phyloP scores from a whole-genome alignment of 2,888 invertebrate genomes.

The Nematopogon swammerdamellus region DNA sequence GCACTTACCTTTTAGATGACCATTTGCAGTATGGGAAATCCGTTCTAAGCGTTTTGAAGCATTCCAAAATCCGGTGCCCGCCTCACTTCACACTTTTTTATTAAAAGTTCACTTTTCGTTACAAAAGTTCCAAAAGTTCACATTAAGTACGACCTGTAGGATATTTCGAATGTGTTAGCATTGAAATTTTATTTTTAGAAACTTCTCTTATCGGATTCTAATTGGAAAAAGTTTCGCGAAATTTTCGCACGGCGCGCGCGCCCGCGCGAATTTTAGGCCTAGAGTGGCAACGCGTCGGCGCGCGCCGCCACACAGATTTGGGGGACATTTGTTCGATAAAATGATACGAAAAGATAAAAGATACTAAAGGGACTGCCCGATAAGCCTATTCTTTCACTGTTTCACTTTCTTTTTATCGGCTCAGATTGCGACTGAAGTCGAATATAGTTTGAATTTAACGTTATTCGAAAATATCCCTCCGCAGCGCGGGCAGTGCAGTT shows the following conservation, averaged over 20 bases:
- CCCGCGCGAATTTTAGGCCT: not conserved
- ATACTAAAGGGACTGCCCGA: not conserved
- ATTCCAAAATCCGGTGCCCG: too few species aligned
- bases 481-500: not conserved
- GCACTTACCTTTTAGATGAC: too few species aligned
- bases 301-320: not conserved
- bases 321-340: not conserved
- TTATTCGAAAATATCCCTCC: not conserved
- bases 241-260: not conserved
- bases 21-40: too few species aligned
- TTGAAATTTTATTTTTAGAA: too few species aligned
- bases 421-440: not conserved
- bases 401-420: not conserved
- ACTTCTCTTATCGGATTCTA: not conserved
- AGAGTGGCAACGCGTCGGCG: not conserved
- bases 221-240: not conserved
- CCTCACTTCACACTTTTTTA: too few species aligned
- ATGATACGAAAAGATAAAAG: not conserved
- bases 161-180: too few species aligned
- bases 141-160: too few species aligned
- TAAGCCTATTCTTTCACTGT: not conserved
- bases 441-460: not conserved
- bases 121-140: too few species aligned
- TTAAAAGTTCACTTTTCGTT: too few species aligned
- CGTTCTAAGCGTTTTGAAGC: too few species aligned